phyloP scores from a whole-genome alignment of 2,113 vertebrate species.

The Gallinago jamesoni region DNA sequence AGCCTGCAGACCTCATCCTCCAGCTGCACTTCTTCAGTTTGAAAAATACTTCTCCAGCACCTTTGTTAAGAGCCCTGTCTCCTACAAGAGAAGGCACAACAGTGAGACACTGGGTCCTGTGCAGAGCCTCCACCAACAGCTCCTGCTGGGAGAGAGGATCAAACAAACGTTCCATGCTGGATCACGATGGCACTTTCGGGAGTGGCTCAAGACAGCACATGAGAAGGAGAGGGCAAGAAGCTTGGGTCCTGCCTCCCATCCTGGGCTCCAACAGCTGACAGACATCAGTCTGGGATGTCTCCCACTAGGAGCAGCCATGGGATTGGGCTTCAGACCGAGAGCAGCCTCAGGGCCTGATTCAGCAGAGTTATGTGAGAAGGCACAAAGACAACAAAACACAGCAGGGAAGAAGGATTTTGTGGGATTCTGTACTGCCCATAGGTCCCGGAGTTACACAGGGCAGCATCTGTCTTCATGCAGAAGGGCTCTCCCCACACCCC shows the following conservation, averaged over 20 bases:
- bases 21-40: conserved; percentile 69
- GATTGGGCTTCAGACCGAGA: background rate
- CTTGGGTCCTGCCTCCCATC: background rate
- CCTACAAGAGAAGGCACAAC: conserved; percentile 66
- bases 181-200: background rate
- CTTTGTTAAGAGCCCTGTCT: conserved; percentile 78
- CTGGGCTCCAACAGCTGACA: background rate
- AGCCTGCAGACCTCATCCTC: background rate
- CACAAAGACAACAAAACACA: background rate
- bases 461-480: background rate
- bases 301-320: background rate
- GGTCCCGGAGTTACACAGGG: fast-evolving
- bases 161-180: background rate
- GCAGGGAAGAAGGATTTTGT: background rate
- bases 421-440: background rate
- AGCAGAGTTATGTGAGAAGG: background rate
- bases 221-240: background rate
- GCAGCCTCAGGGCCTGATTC: background rate
- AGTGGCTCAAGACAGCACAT: background rate
- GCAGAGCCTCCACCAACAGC: background rate
- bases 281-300: background rate
- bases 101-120: fast-evolving
- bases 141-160: background rate
- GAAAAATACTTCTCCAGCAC: conserved; percentile 83
- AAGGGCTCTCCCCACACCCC: background rate